Evolutionary conservation across 2,797 vertebrate genomes (phyloP), one percentile per base, ranked within the genome.

Genomic region (Gymnocypris eckloni): DNA sequence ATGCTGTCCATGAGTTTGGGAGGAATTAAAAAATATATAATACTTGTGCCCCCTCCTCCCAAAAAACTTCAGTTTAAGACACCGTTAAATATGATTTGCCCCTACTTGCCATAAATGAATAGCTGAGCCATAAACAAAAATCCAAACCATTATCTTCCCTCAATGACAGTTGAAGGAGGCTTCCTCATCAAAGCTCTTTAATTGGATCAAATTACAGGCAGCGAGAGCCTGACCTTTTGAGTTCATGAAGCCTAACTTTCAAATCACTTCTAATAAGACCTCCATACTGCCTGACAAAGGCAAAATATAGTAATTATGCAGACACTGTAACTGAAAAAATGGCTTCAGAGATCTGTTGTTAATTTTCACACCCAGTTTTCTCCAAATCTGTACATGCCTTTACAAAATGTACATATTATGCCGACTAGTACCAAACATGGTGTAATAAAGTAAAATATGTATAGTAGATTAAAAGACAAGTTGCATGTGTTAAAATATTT

Each of bases 161-260:
- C 87, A 87, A 86, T 87, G 85, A 87, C 87, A 83, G 70, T 45
- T 87, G 85, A 85, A 87, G 80, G 83, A 87, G 54, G 28, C 72
- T 64, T 90, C 89, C 66, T 85, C 75, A 85, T 88, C 73, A 90
- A 89, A 87, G 87, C 80, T 84, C 87, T 87, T 54, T 88, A 91
- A 93, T 88, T 88, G 89, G 87, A 86, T 90, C 69, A 89, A 89
- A 91, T 90, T 73, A 81, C 71, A 4, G 67, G 78, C 50, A 76
- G 88, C 83, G 89, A 86, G 70, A 86, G 76, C 56, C 48, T 61
- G 69, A 79, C 56, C 48, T 67, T 61, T 79, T 71, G 75, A 88
- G 79, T 82, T 78, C 50, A 37, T 73, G 67, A 82, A 82, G 80
- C 73, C 52, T 82, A 79, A 86, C 84, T 83, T 90, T 86, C 41